Conservation (phyloP, 2,797 vertebrate genomes). For the Heterohyrax brucei region DNA sequence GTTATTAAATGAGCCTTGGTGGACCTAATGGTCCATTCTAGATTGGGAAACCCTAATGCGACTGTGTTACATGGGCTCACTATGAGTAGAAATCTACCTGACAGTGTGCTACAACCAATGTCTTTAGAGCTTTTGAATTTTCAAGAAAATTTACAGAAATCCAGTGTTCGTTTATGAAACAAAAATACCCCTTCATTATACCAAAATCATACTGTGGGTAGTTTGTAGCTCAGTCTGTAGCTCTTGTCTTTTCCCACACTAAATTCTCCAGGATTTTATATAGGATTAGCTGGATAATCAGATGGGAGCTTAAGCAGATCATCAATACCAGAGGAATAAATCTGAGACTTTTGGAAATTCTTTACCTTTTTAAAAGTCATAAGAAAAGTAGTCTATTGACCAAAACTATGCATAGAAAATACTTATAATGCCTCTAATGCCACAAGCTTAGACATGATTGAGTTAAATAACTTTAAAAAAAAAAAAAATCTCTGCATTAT, state of each 20-base stretch:
- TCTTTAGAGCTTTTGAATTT: not conserved
- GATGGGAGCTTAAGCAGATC: not conserved
- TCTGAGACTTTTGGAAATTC: not conserved
- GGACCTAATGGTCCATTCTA: not conserved
- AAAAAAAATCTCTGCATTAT: not conserved
- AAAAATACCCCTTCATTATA: not conserved
- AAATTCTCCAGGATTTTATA: not conserved
- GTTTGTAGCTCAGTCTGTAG: not conserved
- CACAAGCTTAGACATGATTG: not conserved
- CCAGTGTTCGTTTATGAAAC: not conserved
- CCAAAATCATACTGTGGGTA: not conserved
- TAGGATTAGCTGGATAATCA: not conserved
- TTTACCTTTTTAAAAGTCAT: not conserved
- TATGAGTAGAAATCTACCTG: too few relatives aligned
- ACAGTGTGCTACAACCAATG: too few relatives aligned
- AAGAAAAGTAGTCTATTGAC: not conserved
- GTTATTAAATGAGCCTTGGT: not conserved
- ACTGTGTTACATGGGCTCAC: too few relatives aligned
- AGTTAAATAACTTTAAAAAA: not conserved
- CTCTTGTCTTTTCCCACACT: not conserved
- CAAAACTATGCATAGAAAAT: not conserved
- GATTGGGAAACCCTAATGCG: too few relatives aligned
- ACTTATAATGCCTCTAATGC: not conserved
- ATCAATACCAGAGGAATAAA: not conserved
- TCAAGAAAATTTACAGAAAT: not conserved